Percentiles rank a stretch among this genome's conserved stretches.
Evolutionary conservation across 2,113 vertebrate species (phyloP).

Genomic region (Cepphus grylle): DNA sequence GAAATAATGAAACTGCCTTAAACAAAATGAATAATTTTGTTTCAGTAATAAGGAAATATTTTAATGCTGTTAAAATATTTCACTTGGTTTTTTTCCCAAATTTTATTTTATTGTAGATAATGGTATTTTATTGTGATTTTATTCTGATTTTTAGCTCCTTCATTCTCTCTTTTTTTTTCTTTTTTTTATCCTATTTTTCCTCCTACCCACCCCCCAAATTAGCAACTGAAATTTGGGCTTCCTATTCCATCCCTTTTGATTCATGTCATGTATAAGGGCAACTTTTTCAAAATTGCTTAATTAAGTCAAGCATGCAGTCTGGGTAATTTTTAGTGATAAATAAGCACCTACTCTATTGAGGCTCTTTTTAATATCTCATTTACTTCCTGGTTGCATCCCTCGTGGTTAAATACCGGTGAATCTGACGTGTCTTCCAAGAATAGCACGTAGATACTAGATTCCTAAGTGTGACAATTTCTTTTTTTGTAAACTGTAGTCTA

Average conservation of each 20-base stretch:
- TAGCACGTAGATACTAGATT: not conserved
- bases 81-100: accelerated
- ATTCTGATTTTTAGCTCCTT: not conserved
- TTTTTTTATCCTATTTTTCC: not conserved
- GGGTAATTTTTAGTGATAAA: not conserved
- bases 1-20: not conserved
- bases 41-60: not conserved
- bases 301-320: not conserved
- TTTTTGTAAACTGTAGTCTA: not conserved
- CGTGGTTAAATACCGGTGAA: not conserved
- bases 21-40: not conserved
- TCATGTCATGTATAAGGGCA: not conserved
- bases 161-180: not conserved
- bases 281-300: not conserved
- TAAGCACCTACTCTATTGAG: not conserved
- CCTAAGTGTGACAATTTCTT: not conserved
- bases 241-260: not conserved
- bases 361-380: not conserved
- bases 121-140: not conserved
- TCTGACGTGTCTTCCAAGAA: not conserved
- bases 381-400: not conserved
- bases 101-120: not conserved
- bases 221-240: not conserved
- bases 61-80: not conserved
- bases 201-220: not conserved